Percentiles rank a stretch among this genome's conserved stretches.
phyloP scores from a whole-genome alignment of 2,888 invertebrate genomes.

The Agrilus cyanescens region DNA sequence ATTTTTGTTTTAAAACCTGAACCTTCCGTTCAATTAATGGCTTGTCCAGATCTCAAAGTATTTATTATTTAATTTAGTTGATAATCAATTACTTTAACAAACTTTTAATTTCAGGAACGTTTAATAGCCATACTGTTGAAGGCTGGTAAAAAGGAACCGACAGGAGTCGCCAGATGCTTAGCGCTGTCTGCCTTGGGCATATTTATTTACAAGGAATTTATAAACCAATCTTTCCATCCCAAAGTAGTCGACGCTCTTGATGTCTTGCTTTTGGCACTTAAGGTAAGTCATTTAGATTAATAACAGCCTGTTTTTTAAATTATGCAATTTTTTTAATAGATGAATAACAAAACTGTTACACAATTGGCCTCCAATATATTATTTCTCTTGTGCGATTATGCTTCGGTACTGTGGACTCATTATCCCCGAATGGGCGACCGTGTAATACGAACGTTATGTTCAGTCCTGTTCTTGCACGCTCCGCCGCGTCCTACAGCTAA shows the following conservation, averaged over 20 bases:
- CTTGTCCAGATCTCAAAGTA: slow-evolving; percentile 69
- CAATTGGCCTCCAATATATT: slow-evolving; percentile 77
- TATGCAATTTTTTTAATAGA: slow-evolving; percentile 35
- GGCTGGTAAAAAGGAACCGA: slow-evolving; percentile 80
- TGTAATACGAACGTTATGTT: slow-evolving; percentile 43
- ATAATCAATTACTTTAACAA: background rate
- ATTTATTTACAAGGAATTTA: slow-evolving; percentile 55
- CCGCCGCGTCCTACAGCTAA: slow-evolving; percentile 39
- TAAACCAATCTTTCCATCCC: slow-evolving; percentile 47
- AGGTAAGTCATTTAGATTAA: slow-evolving; percentile 38
- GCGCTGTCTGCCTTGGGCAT: slow-evolving; percentile 77
- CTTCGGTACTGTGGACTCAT: slow-evolving; percentile 52
- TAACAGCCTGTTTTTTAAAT: background rate
- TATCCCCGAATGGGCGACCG: slow-evolving; percentile 55
- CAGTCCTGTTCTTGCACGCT: slow-evolving; percentile 37
- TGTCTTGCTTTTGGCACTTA: slow-evolving; percentile 54
- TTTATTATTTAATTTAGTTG: slow-evolving; percentile 1
- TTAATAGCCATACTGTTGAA: slow-evolving; percentile 77
- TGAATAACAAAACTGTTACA: slow-evolving; percentile 68
- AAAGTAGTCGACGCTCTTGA: slow-evolving; percentile 56
- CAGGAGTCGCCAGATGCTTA: slow-evolving; percentile 77
- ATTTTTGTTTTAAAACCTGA: slow-evolving; percentile 46
- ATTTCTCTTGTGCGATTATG: slow-evolving; percentile 67
- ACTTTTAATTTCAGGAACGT: slow-evolving; percentile 53
- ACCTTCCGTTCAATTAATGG: slow-evolving; percentile 41